Conservation (phyloP, 2,888 invertebrate genomes). For the Rhagophthalmus giganteus region DNA sequence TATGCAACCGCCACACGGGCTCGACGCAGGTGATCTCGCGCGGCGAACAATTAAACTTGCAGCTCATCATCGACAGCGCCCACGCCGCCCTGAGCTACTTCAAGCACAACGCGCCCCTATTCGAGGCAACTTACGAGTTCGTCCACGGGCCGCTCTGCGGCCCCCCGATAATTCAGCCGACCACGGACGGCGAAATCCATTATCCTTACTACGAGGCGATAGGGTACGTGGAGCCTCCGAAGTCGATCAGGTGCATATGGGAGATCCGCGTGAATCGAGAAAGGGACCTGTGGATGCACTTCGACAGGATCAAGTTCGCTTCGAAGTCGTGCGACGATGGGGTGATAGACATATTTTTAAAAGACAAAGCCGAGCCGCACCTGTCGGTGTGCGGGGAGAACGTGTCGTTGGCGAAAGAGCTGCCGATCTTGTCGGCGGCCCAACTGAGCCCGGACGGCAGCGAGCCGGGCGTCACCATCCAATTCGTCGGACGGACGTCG, state of each 20-base stretch:
- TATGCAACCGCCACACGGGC: slow-evolving; percentile 68
- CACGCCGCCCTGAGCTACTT: slow-evolving; percentile 87
- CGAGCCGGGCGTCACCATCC: slow-evolving; percentile 65
- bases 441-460: slow-evolving; percentile 70
- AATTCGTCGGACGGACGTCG: slow-evolving; percentile 67
- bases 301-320: slow-evolving; percentile 84
- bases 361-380: slow-evolving; percentile 67
- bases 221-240: slow-evolving; percentile 68
- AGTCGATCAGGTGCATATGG: slow-evolving; percentile 61
- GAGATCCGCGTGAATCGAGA: slow-evolving; percentile 76
- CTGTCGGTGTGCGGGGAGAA: slow-evolving; percentile 85
- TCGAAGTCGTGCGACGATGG: slow-evolving; percentile 86
- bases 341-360: slow-evolving; percentile 74
- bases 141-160: slow-evolving; percentile 89
- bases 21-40: slow-evolving; percentile 60
- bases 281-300: slow-evolving; percentile 83
- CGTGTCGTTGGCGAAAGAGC: slow-evolving; percentile 75
- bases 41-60: slow-evolving; percentile 79
- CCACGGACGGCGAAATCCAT: slow-evolving; percentile 83
- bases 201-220: slow-evolving; percentile 84
- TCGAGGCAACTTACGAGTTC: slow-evolving; percentile 86
- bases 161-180: slow-evolving; percentile 76
- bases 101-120: slow-evolving; percentile 80
- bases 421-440: slow-evolving; percentile 78
- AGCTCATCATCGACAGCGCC: slow-evolving; percentile 80